phyloP scores from a whole-genome alignment of 1,140 invertebrate genomes.

The Steinernema feltiae region DNA sequence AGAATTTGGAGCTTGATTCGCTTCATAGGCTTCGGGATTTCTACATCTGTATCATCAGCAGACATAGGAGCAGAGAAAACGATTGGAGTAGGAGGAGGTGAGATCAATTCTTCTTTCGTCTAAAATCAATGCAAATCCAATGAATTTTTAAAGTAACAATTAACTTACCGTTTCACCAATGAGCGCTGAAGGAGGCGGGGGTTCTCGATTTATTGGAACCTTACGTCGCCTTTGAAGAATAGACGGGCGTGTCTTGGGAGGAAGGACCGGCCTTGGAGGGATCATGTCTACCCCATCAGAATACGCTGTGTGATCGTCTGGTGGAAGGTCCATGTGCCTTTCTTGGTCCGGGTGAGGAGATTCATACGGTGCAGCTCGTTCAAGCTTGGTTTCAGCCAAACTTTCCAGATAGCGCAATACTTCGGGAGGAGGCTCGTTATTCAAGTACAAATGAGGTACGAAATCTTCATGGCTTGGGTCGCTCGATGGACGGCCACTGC shows the following conservation, averaged over 20 bases:
- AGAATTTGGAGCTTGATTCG: background rate
- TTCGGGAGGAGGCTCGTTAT: conserved; percentile 43
- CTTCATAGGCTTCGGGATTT: background rate
- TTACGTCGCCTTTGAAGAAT: background rate
- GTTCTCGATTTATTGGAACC: background rate
- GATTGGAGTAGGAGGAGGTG: background rate
- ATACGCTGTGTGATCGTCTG: background rate
- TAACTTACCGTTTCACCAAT: background rate
- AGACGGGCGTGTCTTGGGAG: background rate
- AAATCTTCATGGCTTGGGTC: conserved; percentile 42
- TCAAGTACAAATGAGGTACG: conserved; percentile 45
- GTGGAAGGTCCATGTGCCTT: background rate
- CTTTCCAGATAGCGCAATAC: conserved; percentile 39
- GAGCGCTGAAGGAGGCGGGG: background rate
- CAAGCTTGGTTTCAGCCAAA: conserved; percentile 32
- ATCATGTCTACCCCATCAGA: background rate
- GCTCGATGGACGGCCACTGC: conserved; percentile 41
- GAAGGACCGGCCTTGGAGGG: background rate
- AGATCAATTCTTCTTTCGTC: background rate
- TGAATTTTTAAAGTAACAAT: background rate
- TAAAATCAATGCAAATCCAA: background rate
- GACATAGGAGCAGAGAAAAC: background rate
- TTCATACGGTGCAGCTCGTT: background rate
- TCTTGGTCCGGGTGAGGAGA: background rate
- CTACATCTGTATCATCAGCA: background rate